phyloP scores from a whole-genome alignment of 2,113 vertebrate species.

The Raphicerus campestris region DNA sequence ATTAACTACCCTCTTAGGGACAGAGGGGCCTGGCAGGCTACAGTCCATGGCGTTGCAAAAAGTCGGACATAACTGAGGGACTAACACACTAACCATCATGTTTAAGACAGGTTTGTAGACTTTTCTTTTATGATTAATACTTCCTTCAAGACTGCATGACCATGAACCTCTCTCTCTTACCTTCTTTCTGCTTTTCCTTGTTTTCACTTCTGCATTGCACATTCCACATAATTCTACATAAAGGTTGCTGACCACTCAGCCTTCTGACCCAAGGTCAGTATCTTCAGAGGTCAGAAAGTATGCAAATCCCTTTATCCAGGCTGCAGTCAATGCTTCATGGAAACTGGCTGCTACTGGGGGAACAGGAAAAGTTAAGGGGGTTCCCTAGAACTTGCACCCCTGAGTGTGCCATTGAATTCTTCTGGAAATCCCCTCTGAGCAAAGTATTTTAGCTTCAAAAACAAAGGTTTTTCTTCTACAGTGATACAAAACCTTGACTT shows the following conservation, averaged over 20 bases:
- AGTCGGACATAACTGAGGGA: background rate
- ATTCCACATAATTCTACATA: background rate
- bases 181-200: background rate
- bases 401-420: constrained; percentile 8
- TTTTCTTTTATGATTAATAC: background rate
- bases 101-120: background rate
- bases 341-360: background rate
- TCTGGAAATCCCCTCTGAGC: constrained; percentile 61
- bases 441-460: constrained; percentile 40
- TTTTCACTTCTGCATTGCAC: background rate
- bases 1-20: background rate
- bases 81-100: background rate
- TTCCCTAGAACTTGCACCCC: constrained; percentile 40
- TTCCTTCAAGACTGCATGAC: background rate
- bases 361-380: constrained; percentile 17
- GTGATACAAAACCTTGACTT: constrained; percentile 36
- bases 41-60: background rate
- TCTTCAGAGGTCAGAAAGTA: background rate
- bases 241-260: background rate
- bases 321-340: background rate
- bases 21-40: background rate
- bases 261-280: background rate
- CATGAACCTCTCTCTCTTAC: background rate
- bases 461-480: constrained; percentile 52
- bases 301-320: background rate